These are phyloP conservation scores for Heliothis subflexa DNA, from an alignment of 1,140 invertebrate species.

Conservation along the genomic window DNA sequence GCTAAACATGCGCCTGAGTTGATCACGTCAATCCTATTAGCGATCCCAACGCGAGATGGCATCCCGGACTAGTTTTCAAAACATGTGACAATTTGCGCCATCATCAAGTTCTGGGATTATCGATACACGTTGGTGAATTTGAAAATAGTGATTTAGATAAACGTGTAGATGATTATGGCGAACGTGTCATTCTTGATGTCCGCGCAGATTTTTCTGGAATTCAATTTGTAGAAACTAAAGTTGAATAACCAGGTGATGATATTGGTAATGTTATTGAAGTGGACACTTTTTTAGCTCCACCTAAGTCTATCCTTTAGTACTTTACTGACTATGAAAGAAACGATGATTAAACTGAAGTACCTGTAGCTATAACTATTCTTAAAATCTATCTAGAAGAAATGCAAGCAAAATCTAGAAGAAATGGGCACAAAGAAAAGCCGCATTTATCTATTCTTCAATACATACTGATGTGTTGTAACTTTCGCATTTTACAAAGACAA, in stretches of 20 bases:
- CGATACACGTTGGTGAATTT: neutral
- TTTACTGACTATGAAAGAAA: too few species aligned
- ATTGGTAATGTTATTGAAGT: too few species aligned
- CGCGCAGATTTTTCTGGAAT: neutral
- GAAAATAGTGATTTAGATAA: neutral
- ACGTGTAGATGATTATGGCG: neutral
- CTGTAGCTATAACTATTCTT: too few species aligned
- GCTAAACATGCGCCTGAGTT: neutral
- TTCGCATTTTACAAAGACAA: neutral
- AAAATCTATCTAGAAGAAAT: too few species aligned
- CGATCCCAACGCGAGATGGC: neutral
- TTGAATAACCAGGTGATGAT: neutral
- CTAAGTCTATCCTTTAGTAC: too few species aligned
- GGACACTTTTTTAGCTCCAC: too few species aligned
- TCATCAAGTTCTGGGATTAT: neutral
- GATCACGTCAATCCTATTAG: conserved; percentile 20
- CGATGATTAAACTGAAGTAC: too few species aligned
- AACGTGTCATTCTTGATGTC: neutral
- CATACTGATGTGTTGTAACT: neutral
- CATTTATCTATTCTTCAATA: too few species aligned
- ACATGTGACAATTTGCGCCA: conserved; percentile 32
- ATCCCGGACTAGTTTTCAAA: neutral
- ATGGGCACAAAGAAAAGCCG: too few species aligned
- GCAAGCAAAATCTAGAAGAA: too few species aligned
- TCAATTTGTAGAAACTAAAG: neutral